Evolutionary conservation across 2,888 invertebrate species (phyloP), one percentile per base, ranked within the genome.

Genomic region (Acronicta leporina): DNA sequence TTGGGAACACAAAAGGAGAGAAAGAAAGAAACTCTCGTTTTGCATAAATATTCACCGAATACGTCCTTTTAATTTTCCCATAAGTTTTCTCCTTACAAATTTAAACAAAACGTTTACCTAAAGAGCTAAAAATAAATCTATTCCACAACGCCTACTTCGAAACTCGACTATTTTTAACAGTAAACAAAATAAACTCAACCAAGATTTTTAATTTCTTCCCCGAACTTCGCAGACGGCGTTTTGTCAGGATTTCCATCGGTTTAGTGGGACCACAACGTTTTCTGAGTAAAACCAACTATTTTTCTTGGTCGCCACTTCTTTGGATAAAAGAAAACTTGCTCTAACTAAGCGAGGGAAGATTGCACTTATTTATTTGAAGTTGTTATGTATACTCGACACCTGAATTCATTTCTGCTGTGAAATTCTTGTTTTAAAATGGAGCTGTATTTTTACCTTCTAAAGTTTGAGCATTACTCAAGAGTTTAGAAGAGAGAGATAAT

Each of bases 191-290:
- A 51, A 61, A 42, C 48, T 61, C 48, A 25, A 30, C 46, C 58
- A 70, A 74, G 59, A 72, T 71, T 75, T 77, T 68, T 68, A 77
- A 77, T 73, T 71, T 79, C 75, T 71, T 44, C 41, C 48, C 43
- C 53, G 51, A 81, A 84, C 75, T 84, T 84, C 53, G 72, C 74
- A 82, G 81, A 81, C 82, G 70, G 55, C 63, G 72, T 78, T 84
- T 82, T 81, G 73, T 82, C 75, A 57, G 76, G 75, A 72, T 74
- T 73, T 63, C 63, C 66, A 75, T 65, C 69, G 60, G 69, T 63
- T 73, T 69, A 68, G 65, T 61, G 65, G 61, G 44, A 71, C 68
- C 77, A 73, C 67, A 63, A 74, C 60, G 63, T 72, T 68, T 68
- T 66, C 62, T 46, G 42, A 65, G 53, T 65, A 69, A 73, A 69